Conservation (phyloP, 2,797 vertebrate species). For the Sebastes wilsoni region DNA sequence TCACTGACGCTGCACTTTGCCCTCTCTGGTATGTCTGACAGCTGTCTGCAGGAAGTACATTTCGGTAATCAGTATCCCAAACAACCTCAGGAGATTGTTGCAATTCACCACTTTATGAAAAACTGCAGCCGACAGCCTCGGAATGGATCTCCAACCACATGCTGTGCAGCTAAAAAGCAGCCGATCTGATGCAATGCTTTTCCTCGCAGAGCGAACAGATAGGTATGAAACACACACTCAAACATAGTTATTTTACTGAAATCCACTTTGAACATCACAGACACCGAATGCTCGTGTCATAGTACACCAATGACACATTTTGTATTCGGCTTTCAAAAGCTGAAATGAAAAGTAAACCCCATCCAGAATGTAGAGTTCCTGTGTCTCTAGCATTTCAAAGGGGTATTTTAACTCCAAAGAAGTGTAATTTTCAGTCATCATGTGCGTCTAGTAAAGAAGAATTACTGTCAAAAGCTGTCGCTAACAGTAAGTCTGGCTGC, state of each 20-base stretch:
- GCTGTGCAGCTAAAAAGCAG: conserved; percentile 30
- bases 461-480: background rate
- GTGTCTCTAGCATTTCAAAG: background rate
- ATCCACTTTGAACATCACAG: conserved; percentile 19
- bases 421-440: background rate
- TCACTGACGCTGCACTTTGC: background rate
- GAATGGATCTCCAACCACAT: conserved; percentile 8
- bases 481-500: background rate
- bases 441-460: background rate
- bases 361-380: background rate
- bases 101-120: conserved; percentile 11
- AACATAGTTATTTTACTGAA: background rate
- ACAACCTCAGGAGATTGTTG: conserved; percentile 4
- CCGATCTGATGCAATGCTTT: conserved; percentile 52
- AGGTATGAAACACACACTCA: conserved; percentile 7
- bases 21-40: background rate
- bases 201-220: conserved; percentile 17
- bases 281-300: background rate
- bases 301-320: background rate
- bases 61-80: background rate
- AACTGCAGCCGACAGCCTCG: background rate
- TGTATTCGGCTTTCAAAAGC: background rate
- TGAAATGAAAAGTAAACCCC: background rate
- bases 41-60: background rate
- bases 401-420: background rate